Conservation (phyloP, 2,113 vertebrate species). For the Xenus cinereus region DNA sequence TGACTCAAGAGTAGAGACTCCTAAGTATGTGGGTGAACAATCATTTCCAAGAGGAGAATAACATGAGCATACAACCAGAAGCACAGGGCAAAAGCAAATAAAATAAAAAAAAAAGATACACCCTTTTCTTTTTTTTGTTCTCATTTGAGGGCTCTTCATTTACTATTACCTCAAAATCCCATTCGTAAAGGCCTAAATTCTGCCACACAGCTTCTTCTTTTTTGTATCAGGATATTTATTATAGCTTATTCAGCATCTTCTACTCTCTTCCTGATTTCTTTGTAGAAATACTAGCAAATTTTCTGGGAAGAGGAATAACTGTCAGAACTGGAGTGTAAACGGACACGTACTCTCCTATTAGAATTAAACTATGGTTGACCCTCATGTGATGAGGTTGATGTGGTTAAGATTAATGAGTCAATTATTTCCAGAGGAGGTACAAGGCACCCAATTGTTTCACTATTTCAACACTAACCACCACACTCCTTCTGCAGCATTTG, state of each 20-base stretch:
- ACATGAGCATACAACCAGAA: neutral
- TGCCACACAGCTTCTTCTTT: neutral
- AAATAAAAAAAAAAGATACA: neutral
- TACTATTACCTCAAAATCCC: neutral
- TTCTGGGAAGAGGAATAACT: neutral
- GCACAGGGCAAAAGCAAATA: neutral
- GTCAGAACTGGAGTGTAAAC: slow-evolving; percentile 41
- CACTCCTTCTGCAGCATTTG: slow-evolving; percentile 20
- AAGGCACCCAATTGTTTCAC: slow-evolving; percentile 57
- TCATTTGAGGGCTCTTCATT: neutral
- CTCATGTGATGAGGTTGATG: slow-evolving; percentile 28
- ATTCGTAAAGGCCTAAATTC: neutral
- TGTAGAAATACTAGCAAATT: neutral
- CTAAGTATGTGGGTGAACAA: neutral
- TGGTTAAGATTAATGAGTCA: slow-evolving; percentile 74
- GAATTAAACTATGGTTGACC: slow-evolving; percentile 73
- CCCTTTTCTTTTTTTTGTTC: neutral
- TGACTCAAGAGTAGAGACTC: neutral
- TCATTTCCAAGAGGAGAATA: neutral
- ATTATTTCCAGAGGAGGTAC: slow-evolving; percentile 71
- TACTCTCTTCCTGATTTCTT: neutral
- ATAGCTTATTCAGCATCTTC: neutral
- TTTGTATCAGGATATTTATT: neutral
- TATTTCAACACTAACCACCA: slow-evolving; percentile 15
- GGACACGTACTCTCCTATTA: slow-evolving; percentile 38